A percentile compares a stretch with the other conserved stretches of the same genome.
Evolutionary conservation across 2,113 vertebrate species (phyloP).

Genomic region (Melanotaenia duboulayi): DNA sequence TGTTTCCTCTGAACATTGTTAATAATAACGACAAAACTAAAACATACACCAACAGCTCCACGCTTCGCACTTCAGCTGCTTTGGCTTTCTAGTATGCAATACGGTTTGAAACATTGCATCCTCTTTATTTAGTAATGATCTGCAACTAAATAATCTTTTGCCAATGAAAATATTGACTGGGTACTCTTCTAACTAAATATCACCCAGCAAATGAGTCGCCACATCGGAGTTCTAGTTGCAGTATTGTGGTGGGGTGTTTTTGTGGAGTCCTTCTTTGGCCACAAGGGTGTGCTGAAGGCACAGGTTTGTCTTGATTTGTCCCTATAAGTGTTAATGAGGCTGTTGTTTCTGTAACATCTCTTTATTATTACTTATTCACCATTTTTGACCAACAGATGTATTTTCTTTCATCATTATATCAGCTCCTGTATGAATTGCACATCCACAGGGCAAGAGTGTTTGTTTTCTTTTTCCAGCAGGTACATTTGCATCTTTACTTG

Average conservation of each 20-base stretch:
- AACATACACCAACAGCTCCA: constrained; percentile 4
- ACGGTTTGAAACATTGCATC: constrained; percentile 24
- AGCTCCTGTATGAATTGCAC: neutral
- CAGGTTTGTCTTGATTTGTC: neutral
- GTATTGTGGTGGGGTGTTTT: constrained; percentile 37
- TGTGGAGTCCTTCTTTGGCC: constrained; percentile 52
- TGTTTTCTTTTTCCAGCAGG: neutral
- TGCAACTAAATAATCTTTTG: constrained; percentile 14
- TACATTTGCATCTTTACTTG: constrained; percentile 1
- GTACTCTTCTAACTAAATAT: constrained; percentile 5
- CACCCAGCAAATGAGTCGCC: neutral
- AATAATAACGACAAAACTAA: constrained; percentile 39
- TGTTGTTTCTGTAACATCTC: neutral
- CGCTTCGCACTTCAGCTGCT: constrained; percentile 21
- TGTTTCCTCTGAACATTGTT: constrained; percentile 41
- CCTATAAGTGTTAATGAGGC: neutral
- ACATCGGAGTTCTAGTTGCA: neutral
- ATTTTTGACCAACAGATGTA: neutral
- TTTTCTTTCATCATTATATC: neutral
- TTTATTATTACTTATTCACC: neutral
- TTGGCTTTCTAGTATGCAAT: constrained; percentile 13
- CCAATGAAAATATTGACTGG: neutral
- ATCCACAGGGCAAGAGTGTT: neutral
- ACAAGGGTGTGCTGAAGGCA: constrained; percentile 71
- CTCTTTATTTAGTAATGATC: constrained; percentile 17